Percentiles rank a stretch among this genome's conserved stretches.
These are phyloP conservation scores for Tragelaphus scriptus DNA, from an alignment of 2,113 vertebrate genomes.

Conservation along the genomic window DNA sequence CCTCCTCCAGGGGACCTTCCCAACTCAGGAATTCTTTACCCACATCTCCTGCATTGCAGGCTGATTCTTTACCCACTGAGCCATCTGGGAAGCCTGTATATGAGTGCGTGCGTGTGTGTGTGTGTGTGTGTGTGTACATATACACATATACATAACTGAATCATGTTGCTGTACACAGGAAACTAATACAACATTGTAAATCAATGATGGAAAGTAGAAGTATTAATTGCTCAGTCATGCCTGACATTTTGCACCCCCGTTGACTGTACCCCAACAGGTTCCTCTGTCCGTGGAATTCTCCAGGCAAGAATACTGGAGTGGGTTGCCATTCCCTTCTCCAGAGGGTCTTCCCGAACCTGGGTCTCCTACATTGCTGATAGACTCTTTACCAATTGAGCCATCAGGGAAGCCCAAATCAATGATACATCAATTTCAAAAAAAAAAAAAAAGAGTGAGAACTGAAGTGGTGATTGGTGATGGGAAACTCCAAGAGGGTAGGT, in stretches of 20 bases:
- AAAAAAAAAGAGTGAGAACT: not conserved
- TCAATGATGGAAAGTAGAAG: not conserved
- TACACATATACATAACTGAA: not conserved
- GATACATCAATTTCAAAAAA: not conserved
- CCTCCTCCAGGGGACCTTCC: not conserved
- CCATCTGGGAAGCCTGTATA: not conserved
- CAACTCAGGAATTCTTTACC: not conserved
- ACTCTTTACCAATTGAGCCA: not conserved
- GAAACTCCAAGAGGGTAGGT: not conserved
- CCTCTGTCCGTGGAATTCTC: not conserved
- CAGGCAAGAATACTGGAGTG: not conserved
- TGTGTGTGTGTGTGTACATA: not conserved
- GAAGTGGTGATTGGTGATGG: not conserved
- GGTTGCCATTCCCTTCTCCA: not conserved
- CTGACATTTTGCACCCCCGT: not conserved
- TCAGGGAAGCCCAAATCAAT: not conserved
- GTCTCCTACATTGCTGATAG: not conserved
- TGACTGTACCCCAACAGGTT: too few relatives aligned
- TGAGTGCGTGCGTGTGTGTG: rapidly evolving
- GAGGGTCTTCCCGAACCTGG: not conserved
- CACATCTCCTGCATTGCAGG: not conserved
- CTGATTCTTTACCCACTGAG: not conserved
- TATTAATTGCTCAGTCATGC: not conserved
- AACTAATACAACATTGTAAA: not conserved
- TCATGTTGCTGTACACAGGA: not conserved